A percentile compares a stretch with the other conserved stretches of the same genome.
phyloP scores from a whole-genome alignment of 1,140 invertebrate species.

The Philopotamus ludificatus region DNA sequence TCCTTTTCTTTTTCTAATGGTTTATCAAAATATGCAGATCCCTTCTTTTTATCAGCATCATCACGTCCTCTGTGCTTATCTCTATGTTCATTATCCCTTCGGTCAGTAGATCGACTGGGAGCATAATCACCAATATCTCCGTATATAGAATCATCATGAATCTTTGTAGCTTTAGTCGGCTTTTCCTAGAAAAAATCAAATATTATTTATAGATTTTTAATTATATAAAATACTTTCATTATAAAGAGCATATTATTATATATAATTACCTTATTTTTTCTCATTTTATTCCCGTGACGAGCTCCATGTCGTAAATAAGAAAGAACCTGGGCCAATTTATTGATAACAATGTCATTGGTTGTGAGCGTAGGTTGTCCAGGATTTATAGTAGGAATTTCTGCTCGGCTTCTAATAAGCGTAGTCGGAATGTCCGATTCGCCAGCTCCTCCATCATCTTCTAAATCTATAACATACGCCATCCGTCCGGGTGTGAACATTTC shows the following conservation, averaged over 20 bases:
- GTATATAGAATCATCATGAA: slow-evolving; percentile 83
- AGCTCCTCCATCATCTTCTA: slow-evolving; percentile 82
- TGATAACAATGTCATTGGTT: slow-evolving; percentile 95
- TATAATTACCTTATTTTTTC: slow-evolving; percentile 69
- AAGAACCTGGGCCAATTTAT: slow-evolving; percentile 95
- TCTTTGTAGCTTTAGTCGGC: slow-evolving; percentile 39
- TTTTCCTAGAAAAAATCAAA: slow-evolving; percentile 46
- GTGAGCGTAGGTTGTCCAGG: slow-evolving; percentile 77
- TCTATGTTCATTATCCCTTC: slow-evolving; percentile 46
- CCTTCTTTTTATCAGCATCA: slow-evolving; percentile 44
- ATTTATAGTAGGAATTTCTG: slow-evolving; percentile 76
- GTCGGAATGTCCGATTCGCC: slow-evolving; percentile 93
- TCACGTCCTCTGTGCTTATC: slow-evolving; percentile 37
- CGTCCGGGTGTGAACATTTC: slow-evolving; percentile 94
- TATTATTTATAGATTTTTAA: neutral
- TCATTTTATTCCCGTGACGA: slow-evolving; percentile 74
- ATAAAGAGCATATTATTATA: too few species aligned
- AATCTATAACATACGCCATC: slow-evolving; percentile 97
- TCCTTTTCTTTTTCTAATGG: slow-evolving; percentile 52
- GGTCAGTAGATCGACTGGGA: slow-evolving; percentile 51
- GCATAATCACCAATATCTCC: slow-evolving; percentile 93
- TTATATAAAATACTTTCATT: slow-evolving; percentile 7
- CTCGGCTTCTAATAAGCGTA: slow-evolving; percentile 91
- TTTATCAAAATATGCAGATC: slow-evolving; percentile 63
- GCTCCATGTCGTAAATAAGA: slow-evolving; percentile 86